Evolutionary conservation across 2,113 vertebrate genomes (phyloP), one percentile per base, ranked within the genome.

Genomic region (Gorilla gorilla): DNA sequence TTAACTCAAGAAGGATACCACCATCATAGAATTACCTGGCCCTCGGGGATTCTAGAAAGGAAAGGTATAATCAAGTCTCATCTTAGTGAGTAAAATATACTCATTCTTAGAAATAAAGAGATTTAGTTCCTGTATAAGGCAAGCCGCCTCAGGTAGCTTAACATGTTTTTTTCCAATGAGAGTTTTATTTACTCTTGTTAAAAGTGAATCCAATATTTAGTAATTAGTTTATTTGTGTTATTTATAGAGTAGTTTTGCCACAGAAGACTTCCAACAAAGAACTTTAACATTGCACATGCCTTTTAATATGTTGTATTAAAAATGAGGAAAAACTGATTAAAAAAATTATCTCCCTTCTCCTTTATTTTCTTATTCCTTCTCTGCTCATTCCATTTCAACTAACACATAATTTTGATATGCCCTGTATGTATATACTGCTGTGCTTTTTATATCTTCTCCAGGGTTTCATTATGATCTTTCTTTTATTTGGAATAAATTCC

Each of bases 31-130:
- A 70, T n/a, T 55, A 52, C 30, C 59, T 27, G 89, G 85, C 45
- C 84, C 52, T 40, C 11, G 2, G 66, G 92, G 96, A 79, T 9
- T 84, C 43, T 72, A 38, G 73, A 61, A 68, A 43, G 64, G 50
- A 84, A 80, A 81, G 57, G 55, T 59, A 64, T 83, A 92, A 90
- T 93, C 92, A 85, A 81, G 50, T 72, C 86, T 90, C 81, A 81
- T 32, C 73, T 80, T 73, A 86, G 93, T 50, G 82, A 92, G 64
- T 68, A 90, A 94, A 95, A 90, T 23, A 73, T 40, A 30, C 40
- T 81, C 66, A 17, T 82, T 32, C 59, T 93, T 57, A 90, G 57
- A 96, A 84, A 82, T 68, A 86, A 88, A 79, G 78, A 73, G 27
- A 66, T 45, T 73, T 90, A 38, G 52, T 68, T 96, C 18, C 35